Conservation (phyloP, 2,797 vertebrate genomes). For the Schizopygopsis pylzovi region DNA sequence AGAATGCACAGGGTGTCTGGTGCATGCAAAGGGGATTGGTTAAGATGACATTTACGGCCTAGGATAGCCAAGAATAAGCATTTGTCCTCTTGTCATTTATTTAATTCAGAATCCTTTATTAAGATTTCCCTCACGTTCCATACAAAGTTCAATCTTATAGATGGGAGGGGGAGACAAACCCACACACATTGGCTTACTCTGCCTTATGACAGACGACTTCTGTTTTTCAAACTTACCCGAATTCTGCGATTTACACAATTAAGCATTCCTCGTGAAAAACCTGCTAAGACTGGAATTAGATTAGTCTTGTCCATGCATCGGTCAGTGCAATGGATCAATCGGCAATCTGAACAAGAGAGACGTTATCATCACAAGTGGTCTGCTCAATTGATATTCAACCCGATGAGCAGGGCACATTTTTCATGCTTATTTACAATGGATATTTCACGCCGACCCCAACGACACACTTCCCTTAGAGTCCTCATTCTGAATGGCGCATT, state of each 20-base stretch:
- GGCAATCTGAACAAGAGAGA: constrained; percentile 30
- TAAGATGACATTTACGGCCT: constrained; percentile 31
- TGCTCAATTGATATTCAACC: constrained; percentile 53
- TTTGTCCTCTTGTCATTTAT: constrained; percentile 72
- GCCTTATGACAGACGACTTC: constrained; percentile 43
- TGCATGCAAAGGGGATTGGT: constrained; percentile 2
- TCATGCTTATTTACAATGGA: constrained; percentile 14
- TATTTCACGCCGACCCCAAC: constrained; percentile 10
- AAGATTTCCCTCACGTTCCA: constrained; percentile 82
- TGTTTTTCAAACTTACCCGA: constrained; percentile 42
- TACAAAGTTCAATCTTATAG: constrained; percentile 79
- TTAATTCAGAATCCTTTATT: constrained; percentile 68
- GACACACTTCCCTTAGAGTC: constrained; percentile 15
- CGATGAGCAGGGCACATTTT: constrained; percentile 22
- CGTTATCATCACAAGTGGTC: constrained; percentile 43
- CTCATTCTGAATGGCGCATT: constrained; percentile 3
- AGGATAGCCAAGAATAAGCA: constrained; percentile 58
- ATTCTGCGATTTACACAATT: constrained; percentile 42
- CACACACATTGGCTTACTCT: constrained; percentile 66
- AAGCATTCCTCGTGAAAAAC: background rate
- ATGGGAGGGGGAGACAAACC: constrained; percentile 55
- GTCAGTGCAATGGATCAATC: constrained; percentile 22
- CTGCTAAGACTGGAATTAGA: background rate
- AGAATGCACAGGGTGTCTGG: constrained; percentile 35
- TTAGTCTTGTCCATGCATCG: constrained; percentile 24